phyloP scores from a whole-genome alignment of 2,113 vertebrate genomes.

The Galemys pyrenaicus region DNA sequence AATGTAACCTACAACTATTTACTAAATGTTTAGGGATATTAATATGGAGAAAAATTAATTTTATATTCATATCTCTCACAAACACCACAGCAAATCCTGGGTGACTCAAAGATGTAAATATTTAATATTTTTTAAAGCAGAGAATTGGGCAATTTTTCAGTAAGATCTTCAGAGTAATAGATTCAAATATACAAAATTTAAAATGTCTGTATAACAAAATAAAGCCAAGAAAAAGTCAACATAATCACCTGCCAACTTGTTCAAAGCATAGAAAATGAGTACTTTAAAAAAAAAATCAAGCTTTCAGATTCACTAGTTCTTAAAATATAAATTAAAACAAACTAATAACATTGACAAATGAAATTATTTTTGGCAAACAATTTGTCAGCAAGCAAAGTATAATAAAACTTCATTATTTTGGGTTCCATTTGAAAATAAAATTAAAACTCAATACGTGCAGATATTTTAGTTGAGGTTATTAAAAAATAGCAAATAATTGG shows the following conservation, averaged over 20 bases:
- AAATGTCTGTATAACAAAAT: background rate
- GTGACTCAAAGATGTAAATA: background rate
- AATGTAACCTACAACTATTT: background rate
- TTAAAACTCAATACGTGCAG: background rate
- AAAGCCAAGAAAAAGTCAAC: background rate
- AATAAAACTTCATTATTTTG: background rate
- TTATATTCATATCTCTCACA: background rate
- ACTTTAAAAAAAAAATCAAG: background rate
- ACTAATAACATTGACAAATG: background rate
- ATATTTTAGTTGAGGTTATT: background rate
- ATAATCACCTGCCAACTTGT: background rate
- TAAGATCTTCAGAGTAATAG: background rate
- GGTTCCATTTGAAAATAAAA: background rate
- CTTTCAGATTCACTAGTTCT: background rate
- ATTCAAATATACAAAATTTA: slow-evolving; percentile 7
- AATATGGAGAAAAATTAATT: background rate
- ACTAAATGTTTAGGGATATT: background rate
- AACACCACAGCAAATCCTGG: background rate
- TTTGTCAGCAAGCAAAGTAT: background rate
- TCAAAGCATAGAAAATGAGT: background rate
- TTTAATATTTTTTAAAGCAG: background rate
- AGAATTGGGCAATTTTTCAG: background rate
- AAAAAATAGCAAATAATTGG: background rate
- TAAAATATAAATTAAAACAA: background rate
- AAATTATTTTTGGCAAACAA: background rate